phyloP scores from a whole-genome alignment of 2,888 invertebrate species.

The Drosophila hamatofila region DNA sequence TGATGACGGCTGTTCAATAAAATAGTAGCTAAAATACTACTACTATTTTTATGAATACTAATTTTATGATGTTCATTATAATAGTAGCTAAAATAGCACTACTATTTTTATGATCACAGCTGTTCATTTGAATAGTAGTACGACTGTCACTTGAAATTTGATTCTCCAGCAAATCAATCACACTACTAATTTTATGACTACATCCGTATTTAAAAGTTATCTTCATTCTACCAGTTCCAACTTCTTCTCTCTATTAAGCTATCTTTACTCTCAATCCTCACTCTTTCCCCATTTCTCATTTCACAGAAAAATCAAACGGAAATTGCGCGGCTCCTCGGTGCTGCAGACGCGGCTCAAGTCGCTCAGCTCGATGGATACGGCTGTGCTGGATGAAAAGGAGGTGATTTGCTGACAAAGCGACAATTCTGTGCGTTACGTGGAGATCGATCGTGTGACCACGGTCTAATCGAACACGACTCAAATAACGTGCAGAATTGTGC shows the following conservation, averaged over 20 bases:
- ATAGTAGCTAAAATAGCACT: no score
- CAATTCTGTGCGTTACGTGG: constrained; percentile 97
- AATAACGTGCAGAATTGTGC: constrained; percentile 85
- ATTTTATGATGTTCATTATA: no score
- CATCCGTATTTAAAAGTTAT: no score
- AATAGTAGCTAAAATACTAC: no score
- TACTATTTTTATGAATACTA: no score
- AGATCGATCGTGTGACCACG: constrained; percentile 95
- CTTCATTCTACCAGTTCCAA: no score
- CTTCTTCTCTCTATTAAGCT: neutral
- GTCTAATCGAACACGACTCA: constrained; percentile 88
- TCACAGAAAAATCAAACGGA: constrained; percentile 86
- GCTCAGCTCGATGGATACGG: constrained; percentile 90
- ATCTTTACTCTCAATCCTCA: neutral
- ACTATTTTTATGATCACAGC: no score
- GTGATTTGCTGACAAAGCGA: constrained; percentile 98
- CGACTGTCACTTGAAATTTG: no score
- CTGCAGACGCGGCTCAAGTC: constrained; percentile 93
- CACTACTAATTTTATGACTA: no score
- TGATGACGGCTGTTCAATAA: no score
- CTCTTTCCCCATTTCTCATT: neutral
- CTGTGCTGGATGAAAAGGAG: constrained; percentile 93
- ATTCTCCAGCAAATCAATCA: no score
- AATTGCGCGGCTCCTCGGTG: constrained; percentile 90
- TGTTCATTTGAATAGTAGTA: no score